Base-by-base conservation (phyloP, 1,140 invertebrate genomes). In the Dinoponera quadriceps region DNA sequence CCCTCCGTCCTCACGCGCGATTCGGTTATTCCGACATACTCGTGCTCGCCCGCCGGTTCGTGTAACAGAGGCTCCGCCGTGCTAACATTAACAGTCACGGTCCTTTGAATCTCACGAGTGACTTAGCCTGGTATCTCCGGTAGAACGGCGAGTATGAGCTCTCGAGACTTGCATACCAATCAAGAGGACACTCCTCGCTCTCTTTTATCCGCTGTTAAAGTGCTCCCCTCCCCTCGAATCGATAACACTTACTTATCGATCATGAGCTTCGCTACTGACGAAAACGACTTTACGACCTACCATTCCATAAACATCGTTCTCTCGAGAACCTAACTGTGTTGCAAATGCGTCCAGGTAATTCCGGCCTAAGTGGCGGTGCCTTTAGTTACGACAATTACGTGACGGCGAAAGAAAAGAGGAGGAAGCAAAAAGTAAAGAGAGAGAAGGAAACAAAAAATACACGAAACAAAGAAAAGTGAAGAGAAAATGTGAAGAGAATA, bases 331-430 rank as follows among this genome's bases (percentile, higher is more conserved):
- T 74, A 72, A 60, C 55, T 68, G 59, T 82, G 62, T 87, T 87
- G 57, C 65, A 88, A 85, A 85, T 84, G 86, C 83, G 82, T 88
- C 87, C 87, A 88, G 87, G 87, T 88, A 88, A 88, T 88, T 88
- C 87, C 77, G 78, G 71, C 86, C 86, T 88, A 88, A 85, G 87
- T 88, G 87, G 87, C 87, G 87, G 86, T 88, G 86, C 87, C 86
- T 75, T 86, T 87, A 48, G 25, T 80, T 80, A 57, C 20, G 63
- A 68, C 51, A 48, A 77, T 69, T 33, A 80, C 59, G n/a, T 38
- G n/a, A 55, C 27, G 3, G 33, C 29, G 38, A 27, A 75, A 22
- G 16, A 44, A 27, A 18, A 33, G 33, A 25, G 14, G 38, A 38
- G 18, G 33, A 3, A 49, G 20, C 14, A 22, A 25, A 62, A 16